Base-by-base conservation (phyloP, 2,113 vertebrate genomes). In the Brachyhypopomus occidentalis region DNA sequence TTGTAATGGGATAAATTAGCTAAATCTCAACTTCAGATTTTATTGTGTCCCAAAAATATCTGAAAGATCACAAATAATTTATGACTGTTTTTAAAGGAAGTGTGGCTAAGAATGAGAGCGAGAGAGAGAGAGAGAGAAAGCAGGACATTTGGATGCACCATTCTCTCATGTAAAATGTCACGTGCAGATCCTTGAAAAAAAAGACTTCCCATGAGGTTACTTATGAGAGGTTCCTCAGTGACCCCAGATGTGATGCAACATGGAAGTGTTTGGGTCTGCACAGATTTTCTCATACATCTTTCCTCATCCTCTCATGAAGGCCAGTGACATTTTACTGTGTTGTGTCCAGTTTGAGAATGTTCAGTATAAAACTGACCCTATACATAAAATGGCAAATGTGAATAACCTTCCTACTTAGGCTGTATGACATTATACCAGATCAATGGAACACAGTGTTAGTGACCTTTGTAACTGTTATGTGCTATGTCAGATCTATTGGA, bases 391-490 rank as follows among this genome's bases (percentile, higher is more conserved):
- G 52, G 56, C 27, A 23, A 79, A 82, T 67, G 76, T 48, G 59
- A 85, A 72, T 78, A 67, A 79, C 72, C 34, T 75, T 63, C 30
- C 63, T 70, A 48, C 66, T 20, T 77, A 77, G 78, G 74, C 84
- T 72, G 80, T 72, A 81, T 85, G 84, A 78, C 80, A 82, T 82
- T 79, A 84, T 72, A 79, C 45, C n/a, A 30, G 74, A 85, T 85
- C 84, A 79, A 82, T 85, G 66, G 48, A 75, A 58, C 77, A 86
- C 56, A 66, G 76, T 77, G 84, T 84, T 81, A 75, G 71, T 81
- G 78, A 78, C 82, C 75, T 86, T 83, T 86, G 78, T 58, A 74
- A 72, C 75, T 14, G 78, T 38, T 70, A 63, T 75, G 60, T 5
- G 20, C 70, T 72, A 75, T 86, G 78, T 78, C 75, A 78, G 59